Evolutionary conservation across 2,113 vertebrate species (phyloP).

Genomic region (Plecotus auritus): DNA sequence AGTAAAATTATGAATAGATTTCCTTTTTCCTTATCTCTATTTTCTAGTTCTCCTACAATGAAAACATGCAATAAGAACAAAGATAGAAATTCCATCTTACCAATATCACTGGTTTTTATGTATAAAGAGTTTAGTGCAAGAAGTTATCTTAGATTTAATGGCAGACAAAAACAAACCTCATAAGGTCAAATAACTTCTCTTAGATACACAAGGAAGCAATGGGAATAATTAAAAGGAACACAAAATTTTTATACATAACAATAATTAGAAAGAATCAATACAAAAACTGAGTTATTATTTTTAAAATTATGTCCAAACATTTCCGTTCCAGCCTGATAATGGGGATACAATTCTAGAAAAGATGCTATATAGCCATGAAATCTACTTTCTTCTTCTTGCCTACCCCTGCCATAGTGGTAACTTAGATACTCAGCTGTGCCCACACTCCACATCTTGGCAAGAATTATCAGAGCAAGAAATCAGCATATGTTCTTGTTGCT

Average conservation of each 20-base stretch:
- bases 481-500: neutral
- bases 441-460: neutral
- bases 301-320: neutral
- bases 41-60: neutral
- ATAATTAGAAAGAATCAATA: neutral
- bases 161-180: neutral
- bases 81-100: neutral
- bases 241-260: neutral
- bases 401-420: neutral
- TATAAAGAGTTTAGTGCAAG: neutral
- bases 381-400: neutral
- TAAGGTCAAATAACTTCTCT: neutral
- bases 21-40: neutral
- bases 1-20: neutral
- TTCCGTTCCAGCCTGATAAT: neutral
- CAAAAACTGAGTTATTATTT: neutral
- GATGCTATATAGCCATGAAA: neutral
- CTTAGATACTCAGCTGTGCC: neutral
- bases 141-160: neutral
- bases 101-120: neutral
- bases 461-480: neutral
- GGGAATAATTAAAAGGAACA: neutral
- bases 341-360: neutral
- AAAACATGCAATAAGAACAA: neutral
- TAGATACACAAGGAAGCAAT: neutral